These are phyloP conservation scores for Mus pahari DNA, from an alignment of 2,113 vertebrate species.

Conservation along the genomic window DNA sequence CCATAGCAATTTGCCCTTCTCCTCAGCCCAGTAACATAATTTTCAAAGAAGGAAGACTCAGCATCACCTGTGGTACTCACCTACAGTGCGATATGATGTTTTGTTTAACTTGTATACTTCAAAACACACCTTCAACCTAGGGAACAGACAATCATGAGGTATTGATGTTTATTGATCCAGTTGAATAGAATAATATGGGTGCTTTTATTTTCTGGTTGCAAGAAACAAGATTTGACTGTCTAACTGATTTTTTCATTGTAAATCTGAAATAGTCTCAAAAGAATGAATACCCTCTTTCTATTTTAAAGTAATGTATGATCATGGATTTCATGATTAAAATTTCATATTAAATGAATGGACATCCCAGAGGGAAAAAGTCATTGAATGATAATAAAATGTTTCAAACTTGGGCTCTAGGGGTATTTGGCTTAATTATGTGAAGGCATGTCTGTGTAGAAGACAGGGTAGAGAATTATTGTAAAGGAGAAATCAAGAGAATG, in stretches of 20 bases:
- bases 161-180: neutral
- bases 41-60: neutral
- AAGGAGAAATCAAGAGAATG: neutral
- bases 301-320: slow-evolving; percentile 43
- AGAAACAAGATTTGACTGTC: neutral
- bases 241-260: neutral
- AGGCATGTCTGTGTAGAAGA: neutral
- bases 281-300: slow-evolving; percentile 6
- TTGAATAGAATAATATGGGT: neutral
- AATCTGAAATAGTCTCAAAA: slow-evolving; percentile 15
- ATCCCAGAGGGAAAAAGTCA: neutral
- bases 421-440: neutral
- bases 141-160: neutral
- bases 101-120: neutral
- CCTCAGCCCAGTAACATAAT: neutral
- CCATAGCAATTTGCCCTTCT: too few species aligned
- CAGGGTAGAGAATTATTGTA: neutral
- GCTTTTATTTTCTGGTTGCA: neutral
- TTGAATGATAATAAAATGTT: neutral
- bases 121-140: neutral
- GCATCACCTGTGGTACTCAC: neutral
- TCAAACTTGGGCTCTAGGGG: neutral
- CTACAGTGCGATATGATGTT: neutral
- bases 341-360: slow-evolving; percentile 25
- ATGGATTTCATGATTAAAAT: neutral